These are phyloP conservation scores for Prosopocoilus inquinatus DNA, from an alignment of 2,888 invertebrate genomes.

Conservation along the genomic window DNA sequence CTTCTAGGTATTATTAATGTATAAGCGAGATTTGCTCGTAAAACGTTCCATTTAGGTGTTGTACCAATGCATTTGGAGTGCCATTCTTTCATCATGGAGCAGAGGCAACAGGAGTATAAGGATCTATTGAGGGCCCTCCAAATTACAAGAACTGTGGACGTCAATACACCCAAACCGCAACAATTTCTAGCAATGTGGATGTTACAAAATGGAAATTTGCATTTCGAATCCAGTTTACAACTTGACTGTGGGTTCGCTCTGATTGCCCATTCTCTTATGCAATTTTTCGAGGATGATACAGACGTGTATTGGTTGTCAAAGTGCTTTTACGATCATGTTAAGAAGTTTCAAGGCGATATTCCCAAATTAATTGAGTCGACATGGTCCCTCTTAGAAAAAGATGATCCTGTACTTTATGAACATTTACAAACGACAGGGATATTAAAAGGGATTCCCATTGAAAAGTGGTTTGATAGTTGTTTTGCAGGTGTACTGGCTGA, in stretches of 20 bases:
- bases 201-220: conserved; percentile 67
- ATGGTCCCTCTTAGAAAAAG: conserved; percentile 68
- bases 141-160: conserved; percentile 64
- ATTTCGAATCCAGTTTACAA: conserved; percentile 51
- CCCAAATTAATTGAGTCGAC: conserved; percentile 67
- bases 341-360: conserved; percentile 64
- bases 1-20: conserved; percentile 61
- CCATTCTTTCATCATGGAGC: conserved; percentile 71
- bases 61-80: conserved; percentile 75
- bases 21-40: conserved; percentile 8
- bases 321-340: conserved; percentile 69
- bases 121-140: conserved; percentile 71
- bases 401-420: conserved; percentile 70
- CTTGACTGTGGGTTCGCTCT: conserved; percentile 56
- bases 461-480: conserved; percentile 78
- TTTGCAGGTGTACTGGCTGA: conserved; percentile 81
- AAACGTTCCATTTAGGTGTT: conserved; percentile 59
- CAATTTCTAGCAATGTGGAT: conserved; percentile 80
- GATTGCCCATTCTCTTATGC: conserved; percentile 67
- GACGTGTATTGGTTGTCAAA: conserved; percentile 84
- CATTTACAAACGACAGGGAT: conserved; percentile 66
- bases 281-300: conserved; percentile 70
- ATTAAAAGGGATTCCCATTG: conserved; percentile 65
- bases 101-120: conserved; percentile 71
- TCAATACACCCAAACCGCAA: conserved; percentile 63